A percentile compares a stretch with the other conserved stretches of the same genome.
Conservation (phyloP, 2,888 invertebrate genomes). For the Eristalinus sepulchralis region DNA sequence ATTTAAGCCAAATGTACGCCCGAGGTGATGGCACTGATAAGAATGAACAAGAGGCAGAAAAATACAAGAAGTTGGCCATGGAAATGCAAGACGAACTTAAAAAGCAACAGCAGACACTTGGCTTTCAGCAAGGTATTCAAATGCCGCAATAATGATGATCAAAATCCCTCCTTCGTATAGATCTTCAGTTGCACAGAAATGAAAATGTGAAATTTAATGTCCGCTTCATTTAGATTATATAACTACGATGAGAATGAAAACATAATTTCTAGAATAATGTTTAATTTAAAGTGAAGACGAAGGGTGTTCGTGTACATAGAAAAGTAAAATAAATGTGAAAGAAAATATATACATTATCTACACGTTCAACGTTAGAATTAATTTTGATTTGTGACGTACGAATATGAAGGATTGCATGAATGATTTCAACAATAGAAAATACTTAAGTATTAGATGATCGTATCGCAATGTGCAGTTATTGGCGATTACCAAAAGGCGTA, state of each 20-base stretch:
- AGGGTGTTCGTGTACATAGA: constrained; percentile 36
- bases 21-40: constrained; percentile 92
- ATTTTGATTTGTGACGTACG: not conserved
- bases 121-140: constrained; percentile 83
- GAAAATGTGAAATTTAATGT: constrained; percentile 6
- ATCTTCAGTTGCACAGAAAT: constrained; percentile 9
- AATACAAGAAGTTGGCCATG: constrained; percentile 87
- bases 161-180: not conserved
- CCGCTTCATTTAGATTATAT: constrained; percentile 24
- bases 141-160: constrained; percentile 75
- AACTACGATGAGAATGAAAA: constrained; percentile 18
- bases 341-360: not conserved
- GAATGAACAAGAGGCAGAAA: constrained; percentile 86
- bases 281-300: constrained; percentile 27
- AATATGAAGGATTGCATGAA: not conserved
- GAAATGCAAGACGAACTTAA: constrained; percentile 87
- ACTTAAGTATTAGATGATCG: not conserved
- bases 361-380: not conserved
- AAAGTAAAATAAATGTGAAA: not conserved
- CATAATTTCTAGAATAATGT: constrained; percentile 32
- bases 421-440: too few relatives aligned
- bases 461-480: too few relatives aligned
- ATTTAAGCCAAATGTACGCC: constrained; percentile 92
- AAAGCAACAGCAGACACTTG: constrained; percentile 81
- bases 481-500: too few relatives aligned